phyloP scores from a whole-genome alignment of 2,113 vertebrate species.

The Falcunculus frontatus region DNA sequence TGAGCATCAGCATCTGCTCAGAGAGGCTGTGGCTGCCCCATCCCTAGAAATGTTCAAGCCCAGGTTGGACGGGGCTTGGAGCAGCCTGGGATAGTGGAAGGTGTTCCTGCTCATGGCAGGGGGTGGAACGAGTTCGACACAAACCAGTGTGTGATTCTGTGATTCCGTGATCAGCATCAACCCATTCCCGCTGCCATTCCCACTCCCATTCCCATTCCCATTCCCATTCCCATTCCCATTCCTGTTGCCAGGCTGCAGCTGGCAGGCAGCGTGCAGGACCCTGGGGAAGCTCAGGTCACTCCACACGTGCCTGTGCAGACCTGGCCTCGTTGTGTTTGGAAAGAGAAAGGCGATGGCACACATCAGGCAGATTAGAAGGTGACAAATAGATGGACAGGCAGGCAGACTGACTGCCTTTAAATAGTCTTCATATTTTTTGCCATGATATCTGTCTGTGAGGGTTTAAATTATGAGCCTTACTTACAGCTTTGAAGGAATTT shows the following conservation, averaged over 20 bases:
- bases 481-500: constrained; percentile 20
- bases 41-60: neutral
- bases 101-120: neutral
- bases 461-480: neutral
- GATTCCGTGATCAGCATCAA: neutral
- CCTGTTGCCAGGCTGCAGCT: neutral
- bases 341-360: neutral
- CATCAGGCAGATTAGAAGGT: constrained; percentile 9
- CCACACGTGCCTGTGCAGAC: neutral
- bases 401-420: neutral
- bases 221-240: neutral
- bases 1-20: neutral
- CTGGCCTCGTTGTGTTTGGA: neutral
- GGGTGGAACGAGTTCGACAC: fast-evolving
- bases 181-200: neutral
- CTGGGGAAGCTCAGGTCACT: neutral
- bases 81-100: fast-evolving
- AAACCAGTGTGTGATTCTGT: neutral
- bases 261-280: neutral
- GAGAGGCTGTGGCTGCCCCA: neutral
- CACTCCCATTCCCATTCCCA: neutral
- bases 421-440: neutral
- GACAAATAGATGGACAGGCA: neutral
- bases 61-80: neutral
- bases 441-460: neutral